Conservation (phyloP, 1,140 invertebrate genomes). For the Scaptodrosophila lebanonensis region DNA sequence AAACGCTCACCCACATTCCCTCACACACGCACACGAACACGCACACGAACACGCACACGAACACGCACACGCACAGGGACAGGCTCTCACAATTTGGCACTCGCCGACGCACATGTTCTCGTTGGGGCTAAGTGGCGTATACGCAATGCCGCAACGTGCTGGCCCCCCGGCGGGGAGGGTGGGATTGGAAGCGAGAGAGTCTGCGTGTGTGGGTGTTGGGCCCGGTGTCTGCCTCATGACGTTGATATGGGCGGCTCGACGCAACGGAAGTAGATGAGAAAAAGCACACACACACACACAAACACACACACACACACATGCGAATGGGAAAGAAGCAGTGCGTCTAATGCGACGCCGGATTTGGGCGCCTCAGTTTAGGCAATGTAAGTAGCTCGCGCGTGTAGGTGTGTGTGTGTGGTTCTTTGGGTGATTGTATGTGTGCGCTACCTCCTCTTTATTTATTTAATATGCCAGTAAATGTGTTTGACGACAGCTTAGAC, state of each 20-base stretch:
- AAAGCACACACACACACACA: conserved; percentile 26
- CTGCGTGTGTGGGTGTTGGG: no score
- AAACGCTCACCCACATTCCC: conserved; percentile 52
- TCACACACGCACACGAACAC: conserved; percentile 9
- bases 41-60: conserved; percentile 17
- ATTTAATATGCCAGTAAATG: conserved; percentile 64
- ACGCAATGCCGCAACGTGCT: conserved; percentile 55
- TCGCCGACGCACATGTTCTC: no score
- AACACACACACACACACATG: conserved; percentile 2
- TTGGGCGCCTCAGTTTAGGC: conserved; percentile 41
- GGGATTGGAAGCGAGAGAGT: no score
- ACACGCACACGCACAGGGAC: no score
- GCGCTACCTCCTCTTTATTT: conserved; percentile 42
- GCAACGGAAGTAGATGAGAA: conserved; percentile 49
- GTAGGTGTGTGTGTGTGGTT: conserved; percentile 4
- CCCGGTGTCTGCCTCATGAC: background rate
- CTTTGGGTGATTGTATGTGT: conserved; percentile 4
- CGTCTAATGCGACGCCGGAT: conserved; percentile 6
- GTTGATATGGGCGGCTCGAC: conserved; percentile 19
- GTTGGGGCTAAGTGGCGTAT: conserved; percentile 44
- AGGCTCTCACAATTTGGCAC: no score
- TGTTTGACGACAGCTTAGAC: conserved; percentile 69
- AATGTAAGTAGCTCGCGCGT: conserved; percentile 54
- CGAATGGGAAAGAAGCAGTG: conserved; percentile 8
- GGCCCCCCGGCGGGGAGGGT: background rate